Percentiles rank a stretch among this genome's conserved stretches.
Evolutionary conservation across 2,888 invertebrate species (phyloP).

Genomic region (Drosophila affinis): DNA sequence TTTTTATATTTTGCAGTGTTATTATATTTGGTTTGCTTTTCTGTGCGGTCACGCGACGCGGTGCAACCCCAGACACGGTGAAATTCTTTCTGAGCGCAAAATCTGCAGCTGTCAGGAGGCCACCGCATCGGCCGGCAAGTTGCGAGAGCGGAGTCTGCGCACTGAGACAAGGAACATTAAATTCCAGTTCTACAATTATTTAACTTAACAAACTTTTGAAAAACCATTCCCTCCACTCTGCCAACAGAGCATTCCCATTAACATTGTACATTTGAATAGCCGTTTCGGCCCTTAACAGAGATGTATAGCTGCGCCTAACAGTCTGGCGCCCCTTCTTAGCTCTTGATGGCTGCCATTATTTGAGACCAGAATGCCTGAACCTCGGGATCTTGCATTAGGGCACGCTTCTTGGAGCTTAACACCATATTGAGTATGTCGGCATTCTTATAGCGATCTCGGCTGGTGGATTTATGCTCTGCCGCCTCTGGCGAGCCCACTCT

Average conservation of each 20-base stretch:
- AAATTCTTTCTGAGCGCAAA: conserved; percentile 61
- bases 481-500: conserved; percentile 45
- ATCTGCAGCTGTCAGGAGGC: conserved; percentile 50
- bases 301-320: neutral
- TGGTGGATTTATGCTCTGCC: conserved; percentile 40
- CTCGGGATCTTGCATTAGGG: conserved; percentile 79
- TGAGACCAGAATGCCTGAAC: conserved; percentile 77
- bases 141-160: conserved; percentile 6
- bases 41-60: conserved; percentile 53
- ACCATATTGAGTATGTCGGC: conserved; percentile 81
- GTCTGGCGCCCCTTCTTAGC: conserved; percentile 22
- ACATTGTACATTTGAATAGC: neutral
- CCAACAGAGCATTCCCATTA: neutral
- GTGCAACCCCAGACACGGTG: conserved; percentile 69
- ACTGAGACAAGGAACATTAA: conserved; percentile 2
- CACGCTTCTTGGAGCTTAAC: conserved; percentile 79
- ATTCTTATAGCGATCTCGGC: conserved; percentile 78
- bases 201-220: neutral
- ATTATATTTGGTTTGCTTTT: conserved; percentile 18
- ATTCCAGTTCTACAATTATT: neutral
- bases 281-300: neutral
- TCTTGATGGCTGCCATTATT: conserved; percentile 76
- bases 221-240: neutral
- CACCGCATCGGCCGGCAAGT: conserved; percentile 55
- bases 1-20: conserved; percentile 6